Percentiles rank a stretch among this genome's conserved stretches.
These are phyloP conservation scores for Nasonia longicornis DNA, from an alignment of 1,140 invertebrate species.

Conservation along the genomic window DNA sequence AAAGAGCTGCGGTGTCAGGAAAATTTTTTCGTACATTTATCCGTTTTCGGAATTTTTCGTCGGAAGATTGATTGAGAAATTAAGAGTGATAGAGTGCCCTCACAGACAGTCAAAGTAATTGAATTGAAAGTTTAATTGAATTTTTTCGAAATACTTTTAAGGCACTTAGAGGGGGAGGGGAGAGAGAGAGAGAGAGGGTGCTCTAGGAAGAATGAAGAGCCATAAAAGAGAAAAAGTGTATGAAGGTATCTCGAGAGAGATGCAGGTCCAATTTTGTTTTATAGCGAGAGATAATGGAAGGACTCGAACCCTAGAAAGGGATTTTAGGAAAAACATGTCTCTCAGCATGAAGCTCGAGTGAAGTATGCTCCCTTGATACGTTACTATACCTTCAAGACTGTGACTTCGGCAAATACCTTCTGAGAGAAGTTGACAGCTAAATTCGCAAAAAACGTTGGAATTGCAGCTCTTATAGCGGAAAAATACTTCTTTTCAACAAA, in stretches of 20 bases:
- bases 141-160: background rate
- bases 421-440: background rate
- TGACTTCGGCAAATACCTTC: background rate
- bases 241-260: background rate
- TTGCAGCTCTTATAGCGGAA: background rate
- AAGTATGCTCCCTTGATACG: background rate
- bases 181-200: too few relatives aligned
- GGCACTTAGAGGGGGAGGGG: too few relatives aligned
- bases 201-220: too few relatives aligned
- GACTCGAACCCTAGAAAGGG: background rate
- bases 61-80: too few relatives aligned
- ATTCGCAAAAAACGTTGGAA: background rate
- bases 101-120: background rate
- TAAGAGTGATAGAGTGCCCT: too few relatives aligned
- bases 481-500: background rate
- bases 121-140: background rate
- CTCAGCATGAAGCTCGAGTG: background rate
- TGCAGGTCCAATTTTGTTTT: background rate
- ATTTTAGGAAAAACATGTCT: conserved; percentile 1
- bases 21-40: too few relatives aligned
- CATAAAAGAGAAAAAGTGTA: background rate
- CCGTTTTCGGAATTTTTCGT: too few relatives aligned
- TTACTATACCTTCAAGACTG: too few relatives aligned
- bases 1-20: too few relatives aligned
- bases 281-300: background rate